Base-by-base conservation (phyloP, 1,140 invertebrate genomes). In the Philopotamus ludificatus region DNA sequence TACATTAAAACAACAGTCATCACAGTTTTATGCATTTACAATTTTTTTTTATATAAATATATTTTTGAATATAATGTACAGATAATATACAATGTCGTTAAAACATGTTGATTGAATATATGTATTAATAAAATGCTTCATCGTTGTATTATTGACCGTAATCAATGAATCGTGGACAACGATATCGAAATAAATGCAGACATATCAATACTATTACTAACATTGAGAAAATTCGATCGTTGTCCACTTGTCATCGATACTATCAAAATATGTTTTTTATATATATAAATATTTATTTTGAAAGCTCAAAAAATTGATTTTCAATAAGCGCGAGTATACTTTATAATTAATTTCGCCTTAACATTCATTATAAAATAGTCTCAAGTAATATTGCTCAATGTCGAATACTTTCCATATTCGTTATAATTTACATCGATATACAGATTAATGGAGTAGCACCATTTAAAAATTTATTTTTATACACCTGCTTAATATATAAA, bases 21-120 rank as follows among this genome's bases (percentile, higher is more conserved):
- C 57, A 60, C 57, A 60, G 57, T 60, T 60, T 42, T 39, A 60
- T 60, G 57, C 57, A 60, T 4, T 50, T 50, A 34, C 28, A 34
- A 34, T 7, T 34, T 7, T 7, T 34, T 34, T 12, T 12, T 7
- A 34, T 34, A 34, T 34, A 34, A 12, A 34, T 34, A 34, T 7
- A 34, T 12, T 7, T 34, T 12, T 34, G 28, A 34, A 34, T 34
- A 34, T 34, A 34, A 20, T 50, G 23, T 50, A 50, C 20, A 50
- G 20, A 50, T 2, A 50, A 16, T 45, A 10, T 45, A 18, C 16
- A 18, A 45, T 10, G 16, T 8, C n/a, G n/a, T 39, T 7, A 4
- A 45, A 4, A 45, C 15, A 4, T 16, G 16, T 10, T 10, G 7
- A 15, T 45, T 10, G 44, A 45, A 18, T 4, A 45, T 45, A 15